phyloP scores from a whole-genome alignment of 2,797 vertebrate species.

The Antrozous pallidus region DNA sequence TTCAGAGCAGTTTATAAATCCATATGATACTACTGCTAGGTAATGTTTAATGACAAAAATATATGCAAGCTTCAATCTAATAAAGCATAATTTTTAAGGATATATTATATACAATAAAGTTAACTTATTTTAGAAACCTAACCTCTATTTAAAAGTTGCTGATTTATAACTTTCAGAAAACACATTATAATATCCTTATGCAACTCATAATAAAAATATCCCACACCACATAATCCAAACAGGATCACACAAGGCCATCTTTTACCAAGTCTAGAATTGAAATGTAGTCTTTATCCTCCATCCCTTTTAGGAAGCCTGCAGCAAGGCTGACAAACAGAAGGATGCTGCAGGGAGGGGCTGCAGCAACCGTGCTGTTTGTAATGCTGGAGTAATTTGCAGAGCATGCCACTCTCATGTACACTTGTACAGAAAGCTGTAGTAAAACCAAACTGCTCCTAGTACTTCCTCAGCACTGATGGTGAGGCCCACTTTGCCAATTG shows the following conservation, averaged over 20 bases:
- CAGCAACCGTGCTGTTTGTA: not conserved
- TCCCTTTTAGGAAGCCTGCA: not conserved
- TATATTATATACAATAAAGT: not conserved
- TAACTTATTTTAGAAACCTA: not conserved
- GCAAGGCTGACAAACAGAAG: not conserved
- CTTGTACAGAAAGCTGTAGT: slow-evolving; percentile 51
- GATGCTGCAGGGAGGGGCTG: not conserved
- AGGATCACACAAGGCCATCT: not conserved
- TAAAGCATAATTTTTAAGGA: not conserved
- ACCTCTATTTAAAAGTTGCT: not conserved
- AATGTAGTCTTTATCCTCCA: not conserved
- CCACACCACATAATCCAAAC: not conserved
- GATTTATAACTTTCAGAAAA: not conserved
- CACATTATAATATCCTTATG: not conserved
- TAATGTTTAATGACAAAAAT: not conserved
- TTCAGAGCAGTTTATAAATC: not conserved
- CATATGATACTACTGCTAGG: not conserved
- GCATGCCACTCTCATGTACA: not conserved
- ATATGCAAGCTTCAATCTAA: not conserved
- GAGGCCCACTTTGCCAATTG: not conserved
- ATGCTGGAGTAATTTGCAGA: slow-evolving; percentile 56
- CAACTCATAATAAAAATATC: not conserved
- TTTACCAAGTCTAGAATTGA: not conserved
- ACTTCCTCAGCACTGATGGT: not conserved
- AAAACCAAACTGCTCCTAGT: slow-evolving; percentile 12